Evolutionary conservation across 2,797 vertebrate species (phyloP), one percentile per base, ranked within the genome.

Genomic region (Pseudochirops cupreus): DNA sequence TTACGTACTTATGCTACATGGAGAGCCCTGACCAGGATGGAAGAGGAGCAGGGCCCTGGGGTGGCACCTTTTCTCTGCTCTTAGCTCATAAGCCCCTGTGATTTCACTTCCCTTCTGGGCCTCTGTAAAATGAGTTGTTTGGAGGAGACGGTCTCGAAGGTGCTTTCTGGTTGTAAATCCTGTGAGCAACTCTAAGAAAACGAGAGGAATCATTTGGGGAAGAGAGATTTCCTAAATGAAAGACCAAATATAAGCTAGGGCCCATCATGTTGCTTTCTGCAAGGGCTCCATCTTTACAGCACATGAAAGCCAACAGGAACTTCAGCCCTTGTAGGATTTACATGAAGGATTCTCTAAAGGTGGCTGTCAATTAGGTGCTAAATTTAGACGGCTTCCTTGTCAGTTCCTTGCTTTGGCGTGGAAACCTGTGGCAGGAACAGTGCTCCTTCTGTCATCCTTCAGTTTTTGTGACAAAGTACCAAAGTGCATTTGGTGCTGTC

Each of bases 301-400:
- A 57, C 62, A 96, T 21, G 89, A 55, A 16, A 33, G 92, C 74
- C 59, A 91, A 29, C 10, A 29, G 28, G 67, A 95, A 97, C 0
- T 11, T 57, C n/a, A 39, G 50, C 74, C 56, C 93, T 94, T 93
- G 62, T 91, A 89, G 87, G 82, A 93, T 92, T 94, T 94, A 94
- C 62, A 97, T 95, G 74, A 94, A 97, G 96, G 93, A 56, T 89
- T 91, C 0, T 11, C 82, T 92, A 95, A 94, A 93, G 62, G 97
- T 31, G 96, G 96, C 82, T 96, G 95, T 74, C 97, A 96, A 92
- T 92, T 93, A 93, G 28, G 95, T 67, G 16, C 54, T 96, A 97
- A 95, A n/a, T 95, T 98, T 96, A 93, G 67, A 74, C 93, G 91
- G 92, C 29, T 94, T 96, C 57, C 89, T 94, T 93, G 95, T 92